Conservation (phyloP, 2,888 invertebrate genomes). For the Galerucella calmariensis region DNA sequence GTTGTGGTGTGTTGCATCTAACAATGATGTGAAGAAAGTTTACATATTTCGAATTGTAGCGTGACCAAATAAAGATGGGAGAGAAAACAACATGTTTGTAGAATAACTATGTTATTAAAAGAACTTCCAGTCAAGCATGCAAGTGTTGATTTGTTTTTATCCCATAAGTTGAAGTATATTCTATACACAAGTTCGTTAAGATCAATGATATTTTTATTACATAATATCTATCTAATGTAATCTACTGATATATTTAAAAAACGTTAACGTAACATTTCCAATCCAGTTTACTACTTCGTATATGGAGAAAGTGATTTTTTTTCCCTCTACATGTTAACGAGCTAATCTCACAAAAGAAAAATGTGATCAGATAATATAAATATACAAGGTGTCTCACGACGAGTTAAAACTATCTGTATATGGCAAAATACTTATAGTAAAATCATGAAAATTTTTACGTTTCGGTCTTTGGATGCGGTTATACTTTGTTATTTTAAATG, state of each 20-base stretch:
- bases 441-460: too few relatives aligned
- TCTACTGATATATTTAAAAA: constrained; percentile 1
- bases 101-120: background rate
- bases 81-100: background rate
- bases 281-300: constrained; percentile 9
- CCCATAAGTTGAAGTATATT: background rate
- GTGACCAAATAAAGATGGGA: background rate
- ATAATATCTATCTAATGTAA: background rate
- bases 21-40: constrained; percentile 14
- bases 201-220: background rate
- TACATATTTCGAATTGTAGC: background rate
- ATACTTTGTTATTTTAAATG: too few relatives aligned
- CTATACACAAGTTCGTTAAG: background rate
- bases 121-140: background rate
- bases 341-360: background rate
- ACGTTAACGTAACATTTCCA: constrained; percentile 4
- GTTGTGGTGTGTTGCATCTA: background rate
- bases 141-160: too few relatives aligned
- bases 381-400: too few relatives aligned
- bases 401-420: too few relatives aligned
- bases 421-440: too few relatives aligned
- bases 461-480: too few relatives aligned
- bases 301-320: constrained; percentile 15
- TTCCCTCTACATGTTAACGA: background rate
- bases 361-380: too few relatives aligned